Evolutionary conservation across 2,888 invertebrate genomes (phyloP).

Genomic region (Chalcosyrphus nemorum): DNA sequence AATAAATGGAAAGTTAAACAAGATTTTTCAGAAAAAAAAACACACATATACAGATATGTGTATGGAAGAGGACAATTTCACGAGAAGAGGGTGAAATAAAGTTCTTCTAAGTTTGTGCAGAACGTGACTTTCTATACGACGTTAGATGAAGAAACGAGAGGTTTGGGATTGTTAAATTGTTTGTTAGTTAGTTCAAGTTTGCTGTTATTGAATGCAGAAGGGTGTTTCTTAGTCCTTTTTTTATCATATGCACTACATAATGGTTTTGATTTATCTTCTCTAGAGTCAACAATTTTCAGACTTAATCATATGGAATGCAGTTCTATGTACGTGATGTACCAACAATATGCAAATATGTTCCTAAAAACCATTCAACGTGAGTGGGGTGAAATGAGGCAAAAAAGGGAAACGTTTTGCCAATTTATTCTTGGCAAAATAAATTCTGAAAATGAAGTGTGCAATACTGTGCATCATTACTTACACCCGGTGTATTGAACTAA

Average conservation of each 20-base stretch:
- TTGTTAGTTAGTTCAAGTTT: slow-evolving; percentile 54
- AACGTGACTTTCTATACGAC: slow-evolving; percentile 59
- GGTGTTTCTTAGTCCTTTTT: not conserved
- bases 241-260: not conserved
- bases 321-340: not conserved
- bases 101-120: slow-evolving; percentile 33
- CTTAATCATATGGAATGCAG: not conserved
- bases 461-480: no score
- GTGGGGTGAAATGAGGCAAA: no score
- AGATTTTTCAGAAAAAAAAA: slow-evolving; percentile 30
- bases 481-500: no score
- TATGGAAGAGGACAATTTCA: slow-evolving; percentile 12
- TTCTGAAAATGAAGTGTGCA: no score
- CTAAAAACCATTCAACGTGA: no score
- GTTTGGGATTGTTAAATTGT: slow-evolving; percentile 2
- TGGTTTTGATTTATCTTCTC: not conserved
- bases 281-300: no score
- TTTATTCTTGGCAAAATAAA: no score
- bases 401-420: no score
- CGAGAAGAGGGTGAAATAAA: slow-evolving; percentile 30
- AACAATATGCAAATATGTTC: no score
- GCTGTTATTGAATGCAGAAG: slow-evolving; percentile 41
- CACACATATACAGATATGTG: slow-evolving; percentile 9
- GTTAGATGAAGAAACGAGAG: not conserved
- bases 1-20: slow-evolving; percentile 57